A percentile compares a stretch with the other conserved stretches of the same genome.
phyloP scores from a whole-genome alignment of 1,140 invertebrate species.

The Homarus americanus region DNA sequence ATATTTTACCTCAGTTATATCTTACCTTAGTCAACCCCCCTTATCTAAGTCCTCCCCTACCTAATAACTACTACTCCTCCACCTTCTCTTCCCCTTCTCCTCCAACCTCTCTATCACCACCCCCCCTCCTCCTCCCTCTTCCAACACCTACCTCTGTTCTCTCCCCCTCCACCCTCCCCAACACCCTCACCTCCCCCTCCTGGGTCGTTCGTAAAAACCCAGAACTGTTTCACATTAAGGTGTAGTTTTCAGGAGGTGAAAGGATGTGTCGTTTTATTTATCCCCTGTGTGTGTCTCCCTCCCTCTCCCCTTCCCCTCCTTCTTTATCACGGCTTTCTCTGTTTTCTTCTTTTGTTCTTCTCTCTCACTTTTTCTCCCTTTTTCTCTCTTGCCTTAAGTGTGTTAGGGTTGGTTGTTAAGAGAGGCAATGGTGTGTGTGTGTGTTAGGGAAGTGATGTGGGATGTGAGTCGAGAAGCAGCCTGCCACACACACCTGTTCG shows the following conservation, averaged over 20 bases:
- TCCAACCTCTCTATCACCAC: background rate
- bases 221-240: conserved; percentile 37
- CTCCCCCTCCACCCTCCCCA: background rate
- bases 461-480: too few relatives aligned
- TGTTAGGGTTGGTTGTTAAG: too few relatives aligned
- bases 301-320: background rate
- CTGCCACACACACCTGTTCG: too few relatives aligned
- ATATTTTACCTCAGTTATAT: too few relatives aligned
- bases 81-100: background rate
- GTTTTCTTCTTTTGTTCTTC: background rate
- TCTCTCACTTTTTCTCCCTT: background rate
- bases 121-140: background rate
- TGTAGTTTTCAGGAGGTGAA: conserved; percentile 1
- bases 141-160: background rate
- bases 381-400: too few relatives aligned
- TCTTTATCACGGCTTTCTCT: background rate
- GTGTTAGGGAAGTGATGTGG: too few relatives aligned
- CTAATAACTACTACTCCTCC: background rate
- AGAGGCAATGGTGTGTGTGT: too few relatives aligned
- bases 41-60: too few relatives aligned
- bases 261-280: conserved; percentile 31
- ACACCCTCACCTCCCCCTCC: background rate
- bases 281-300: background rate
- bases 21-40: too few relatives aligned
- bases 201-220: conserved; percentile 2